phyloP scores from a whole-genome alignment of 2,888 invertebrate genomes.

The Trachelus troglodyta region DNA sequence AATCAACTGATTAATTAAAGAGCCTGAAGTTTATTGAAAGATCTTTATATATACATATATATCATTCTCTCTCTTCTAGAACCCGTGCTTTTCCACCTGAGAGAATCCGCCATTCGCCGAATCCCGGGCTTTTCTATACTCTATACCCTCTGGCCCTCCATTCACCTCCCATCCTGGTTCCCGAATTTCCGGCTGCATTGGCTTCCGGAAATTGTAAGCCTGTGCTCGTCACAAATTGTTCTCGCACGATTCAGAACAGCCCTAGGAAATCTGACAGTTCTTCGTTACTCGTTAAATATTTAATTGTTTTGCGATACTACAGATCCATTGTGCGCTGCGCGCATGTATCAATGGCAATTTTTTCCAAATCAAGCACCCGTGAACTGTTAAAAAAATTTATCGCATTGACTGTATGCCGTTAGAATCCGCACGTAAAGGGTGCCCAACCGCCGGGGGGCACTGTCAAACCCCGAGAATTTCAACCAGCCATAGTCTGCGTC shows the following conservation, averaged over 20 bases:
- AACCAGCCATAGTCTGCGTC: too few species aligned
- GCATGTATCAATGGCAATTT: too few species aligned
- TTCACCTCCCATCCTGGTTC: neutral
- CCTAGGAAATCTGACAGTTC: neutral
- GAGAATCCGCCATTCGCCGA: neutral
- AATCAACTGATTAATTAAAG: neutral
- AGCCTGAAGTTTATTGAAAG: neutral
- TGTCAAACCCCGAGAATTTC: too few species aligned
- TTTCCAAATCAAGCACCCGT: too few species aligned
- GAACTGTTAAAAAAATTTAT: too few species aligned
- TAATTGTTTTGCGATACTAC: neutral
- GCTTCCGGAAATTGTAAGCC: slow-evolving; percentile 4
- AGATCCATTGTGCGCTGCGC: too few species aligned
- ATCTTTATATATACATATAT: neutral
- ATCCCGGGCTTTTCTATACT: neutral
- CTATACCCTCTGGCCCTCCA: neutral
- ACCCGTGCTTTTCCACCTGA: neutral
- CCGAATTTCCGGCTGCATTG: neutral
- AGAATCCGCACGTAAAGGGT: too few species aligned
- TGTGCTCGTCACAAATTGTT: neutral
- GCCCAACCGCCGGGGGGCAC: too few species aligned
- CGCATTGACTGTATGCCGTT: too few species aligned
- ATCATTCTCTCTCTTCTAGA: neutral
- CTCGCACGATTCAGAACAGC: neutral
- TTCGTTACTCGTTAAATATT: neutral